Base-by-base conservation (phyloP, 2,113 vertebrate genomes). In the Chaetodon auriga region DNA sequence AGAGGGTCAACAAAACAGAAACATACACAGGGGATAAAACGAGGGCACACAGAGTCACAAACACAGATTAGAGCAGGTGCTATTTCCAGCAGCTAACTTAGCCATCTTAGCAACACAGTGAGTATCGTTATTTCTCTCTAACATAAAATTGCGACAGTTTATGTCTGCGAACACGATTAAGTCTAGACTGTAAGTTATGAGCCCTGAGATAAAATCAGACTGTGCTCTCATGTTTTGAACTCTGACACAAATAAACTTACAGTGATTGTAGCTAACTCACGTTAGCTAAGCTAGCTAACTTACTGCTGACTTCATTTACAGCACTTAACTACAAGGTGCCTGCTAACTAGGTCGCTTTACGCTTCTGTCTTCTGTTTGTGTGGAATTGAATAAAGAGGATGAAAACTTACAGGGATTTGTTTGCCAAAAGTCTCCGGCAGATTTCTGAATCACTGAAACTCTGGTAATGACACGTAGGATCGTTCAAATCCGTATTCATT, bases 391-490 rank as follows among this genome's bases (percentile, higher is more conserved):
- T n/a, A 8, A 53, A 53, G 1, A 66, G 0, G 3, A 25, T 45
- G 1, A 51, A 69, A 82, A 86, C 90, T 88, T 43, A 91, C 89
- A 7, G 38, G 3, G 1, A 0, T 11, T 41, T 0, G 19, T 8
- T 60, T 13, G 3, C 4, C 13, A 0, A 30, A 21, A 35, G 21
- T 14, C 23, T 60, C 19, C 21, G 0, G 55, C 0, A 46, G 64
- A 1, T 80, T 49, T 53, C 0, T 38, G 74, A 85, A 80, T 63
- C 51, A 81, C 13, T 75, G 54, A 63, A 61, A 80, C 84, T 82
- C 64, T 12, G n/a, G 21, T 11, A 92, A 81, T 92, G 92, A 94
- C 91, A 93, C 92, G 92, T 92, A 90, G 58, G 76, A 87, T 4
- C 5, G 23, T 80, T 61, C 66, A 91, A 76, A 90, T 66, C 16